Evolutionary conservation across 2,113 vertebrate species (phyloP).

Genomic region (Vanacampus margaritifer): DNA sequence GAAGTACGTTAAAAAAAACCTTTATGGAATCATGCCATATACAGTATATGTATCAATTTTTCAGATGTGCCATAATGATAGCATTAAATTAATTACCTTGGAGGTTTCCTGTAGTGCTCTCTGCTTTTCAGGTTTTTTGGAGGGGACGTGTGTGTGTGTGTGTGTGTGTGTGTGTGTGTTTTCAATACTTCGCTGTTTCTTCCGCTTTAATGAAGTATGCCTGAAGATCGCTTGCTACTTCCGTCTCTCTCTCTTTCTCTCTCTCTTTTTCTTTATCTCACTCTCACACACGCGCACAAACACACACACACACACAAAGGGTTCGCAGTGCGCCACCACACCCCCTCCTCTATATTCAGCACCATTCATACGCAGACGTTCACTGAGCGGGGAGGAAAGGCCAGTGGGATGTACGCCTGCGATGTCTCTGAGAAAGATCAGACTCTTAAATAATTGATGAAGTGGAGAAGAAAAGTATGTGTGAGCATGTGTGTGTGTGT

Average conservation of each 20-base stretch:
- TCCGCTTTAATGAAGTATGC: slow-evolving; percentile 40
- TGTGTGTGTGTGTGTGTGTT: not conserved
- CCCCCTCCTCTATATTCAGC: slow-evolving; percentile 10
- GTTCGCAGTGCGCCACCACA: slow-evolving; percentile 4
- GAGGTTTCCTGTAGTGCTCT: slow-evolving; percentile 9
- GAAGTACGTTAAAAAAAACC: not conserved
- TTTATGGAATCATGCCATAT: not conserved
- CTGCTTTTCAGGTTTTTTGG: slow-evolving; percentile 6
- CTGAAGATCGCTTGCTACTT: slow-evolving; percentile 48
- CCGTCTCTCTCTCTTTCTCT: slow-evolving; percentile 5
- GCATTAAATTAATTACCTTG: not conserved
- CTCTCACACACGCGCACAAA: slow-evolving; percentile 23
- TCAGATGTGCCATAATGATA: not conserved
- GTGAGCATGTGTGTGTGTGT: not conserved
- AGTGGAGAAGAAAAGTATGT: slow-evolving; percentile 24
- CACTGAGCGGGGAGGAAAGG: slow-evolving; percentile 55
- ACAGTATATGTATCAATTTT: too few relatives aligned
- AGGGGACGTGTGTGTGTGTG: not conserved
- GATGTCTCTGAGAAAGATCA: slow-evolving; percentile 63
- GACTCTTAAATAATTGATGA: slow-evolving; percentile 70
- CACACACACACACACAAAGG: not conserved
- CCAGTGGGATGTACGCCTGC: slow-evolving; percentile 67
- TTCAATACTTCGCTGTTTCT: slow-evolving; percentile 22
- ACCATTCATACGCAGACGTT: slow-evolving; percentile 23
- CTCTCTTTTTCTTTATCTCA: slow-evolving; percentile 2